phyloP scores from a whole-genome alignment of 2,113 vertebrate genomes.

The Chauna torquata region DNA sequence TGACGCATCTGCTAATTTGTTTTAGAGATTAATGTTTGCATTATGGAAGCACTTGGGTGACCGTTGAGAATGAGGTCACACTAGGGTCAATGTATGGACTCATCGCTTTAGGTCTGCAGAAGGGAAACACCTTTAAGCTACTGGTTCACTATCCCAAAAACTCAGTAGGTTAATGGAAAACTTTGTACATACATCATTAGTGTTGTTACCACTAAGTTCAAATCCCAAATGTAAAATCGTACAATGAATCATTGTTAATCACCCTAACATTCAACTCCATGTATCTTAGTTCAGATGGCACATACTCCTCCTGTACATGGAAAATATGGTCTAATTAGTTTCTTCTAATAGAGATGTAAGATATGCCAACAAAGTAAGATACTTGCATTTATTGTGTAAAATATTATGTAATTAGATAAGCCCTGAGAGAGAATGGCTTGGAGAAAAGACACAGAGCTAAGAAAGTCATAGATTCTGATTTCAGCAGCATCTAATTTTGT shows the following conservation, averaged over 20 bases:
- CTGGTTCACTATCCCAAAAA: neutral
- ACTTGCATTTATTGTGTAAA: slow-evolving; percentile 19
- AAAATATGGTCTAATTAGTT: slow-evolving; percentile 2
- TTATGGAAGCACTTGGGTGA: neutral
- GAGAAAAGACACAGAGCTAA: neutral
- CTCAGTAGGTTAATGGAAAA: neutral
- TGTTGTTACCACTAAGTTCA: neutral
- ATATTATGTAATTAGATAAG: neutral
- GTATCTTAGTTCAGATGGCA: neutral
- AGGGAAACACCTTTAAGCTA: neutral
- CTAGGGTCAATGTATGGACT: neutral
- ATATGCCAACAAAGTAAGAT: neutral
- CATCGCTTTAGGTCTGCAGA: neutral
- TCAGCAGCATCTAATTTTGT: neutral
- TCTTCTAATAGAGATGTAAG: neutral
- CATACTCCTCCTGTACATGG: neutral
- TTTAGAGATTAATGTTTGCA: neutral
- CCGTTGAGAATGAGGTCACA: neutral
- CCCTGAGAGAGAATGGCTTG: neutral
- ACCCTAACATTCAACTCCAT: neutral
- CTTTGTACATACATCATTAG: neutral
- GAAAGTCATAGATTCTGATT: neutral
- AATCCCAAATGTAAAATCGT: neutral
- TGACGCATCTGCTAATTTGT: neutral
- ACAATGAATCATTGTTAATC: neutral